Evolutionary conservation across 1,140 invertebrate genomes (phyloP), one percentile per base, ranked within the genome.

Genomic region (Myzus persicae): DNA sequence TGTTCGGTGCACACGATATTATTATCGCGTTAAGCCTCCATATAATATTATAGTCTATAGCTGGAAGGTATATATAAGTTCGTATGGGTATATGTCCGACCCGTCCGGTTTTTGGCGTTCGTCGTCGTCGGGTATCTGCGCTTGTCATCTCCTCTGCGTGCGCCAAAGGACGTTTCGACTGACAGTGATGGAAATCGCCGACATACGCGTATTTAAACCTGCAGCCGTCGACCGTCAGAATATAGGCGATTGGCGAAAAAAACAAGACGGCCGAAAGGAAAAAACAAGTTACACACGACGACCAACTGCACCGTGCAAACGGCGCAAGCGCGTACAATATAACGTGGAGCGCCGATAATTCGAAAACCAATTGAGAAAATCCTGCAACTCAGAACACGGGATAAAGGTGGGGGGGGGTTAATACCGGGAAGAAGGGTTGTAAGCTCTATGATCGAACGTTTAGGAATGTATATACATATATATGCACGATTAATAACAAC

Each of bases 181-280:
- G 81, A 84, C 85, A n/a, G 26, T 87, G 85, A 87, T 87, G 85
- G n/a, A 87, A 46, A 87, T 36, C 84, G 26, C 14, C 14, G 42
- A n/a, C 84, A 18, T n/a, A 76, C 38, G 38, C 14, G 36, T 38
- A 22, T 36, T 51, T 24, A 24, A 51, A 38, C 11, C 7, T 26
- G 38, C 48, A 48, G 46, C 2, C 42, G 14, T 87, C 84, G 42
- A 44, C 84, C 42, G 14, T 36, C n/a, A n/a, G n/a, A n/a, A n/a
- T 44, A 31, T 40, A n/a, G 7, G 14, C n/a, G n/a, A 18, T 42
- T 31, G 26, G 38, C 81, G 31, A 36, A 22, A 48, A 85, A 87
- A 46, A 46, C 7, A 22, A 44, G 31, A 87, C 7, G 85, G 14
- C 18, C 31, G 11, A 85, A 44, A 85, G 31, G 46, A 44, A n/a